These are phyloP conservation scores for Agriotes lineatus DNA, from an alignment of 2,888 invertebrate species.

Conservation along the genomic window DNA sequence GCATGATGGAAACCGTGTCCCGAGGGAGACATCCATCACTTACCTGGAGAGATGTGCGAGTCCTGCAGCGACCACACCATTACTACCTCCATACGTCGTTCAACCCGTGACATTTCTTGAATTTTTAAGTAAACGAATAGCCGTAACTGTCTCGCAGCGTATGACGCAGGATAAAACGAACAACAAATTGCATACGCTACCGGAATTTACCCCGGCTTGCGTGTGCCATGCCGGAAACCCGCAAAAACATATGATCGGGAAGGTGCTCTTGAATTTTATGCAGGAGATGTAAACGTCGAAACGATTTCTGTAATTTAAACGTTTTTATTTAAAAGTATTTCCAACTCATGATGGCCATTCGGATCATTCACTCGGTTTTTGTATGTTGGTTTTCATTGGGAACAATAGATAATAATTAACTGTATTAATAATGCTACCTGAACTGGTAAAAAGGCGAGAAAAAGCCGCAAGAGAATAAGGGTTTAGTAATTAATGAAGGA, in stretches of 20 bases:
- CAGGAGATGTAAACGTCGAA: no score
- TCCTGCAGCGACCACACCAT: constrained; percentile 45
- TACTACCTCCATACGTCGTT: constrained; percentile 42
- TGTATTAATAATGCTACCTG: no score
- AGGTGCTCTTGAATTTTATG: neutral
- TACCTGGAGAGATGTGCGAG: constrained; percentile 48
- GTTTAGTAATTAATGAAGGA: no score
- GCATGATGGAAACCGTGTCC: constrained; percentile 54
- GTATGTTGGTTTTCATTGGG: no score
- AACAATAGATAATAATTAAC: no score
- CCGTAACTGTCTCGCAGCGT: constrained; percentile 22
- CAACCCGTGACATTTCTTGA: constrained; percentile 40
- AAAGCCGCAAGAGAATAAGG: no score
- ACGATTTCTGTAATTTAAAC: no score
- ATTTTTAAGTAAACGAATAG: constrained; percentile 39
- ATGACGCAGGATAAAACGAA: constrained; percentile 28
- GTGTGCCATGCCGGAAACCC: neutral
- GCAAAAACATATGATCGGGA: neutral
- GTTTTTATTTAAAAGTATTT: no score
- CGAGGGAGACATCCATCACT: constrained; percentile 55
- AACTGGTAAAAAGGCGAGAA: no score
- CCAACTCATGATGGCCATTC: no score
- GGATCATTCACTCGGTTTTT: no score
- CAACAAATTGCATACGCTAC: constrained; percentile 26
- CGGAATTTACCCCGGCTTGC: constrained; percentile 8